A percentile compares a stretch with the other conserved stretches of the same genome.
Conservation (phyloP, 2,797 vertebrate genomes). For the Centroberyx gerrardi region DNA sequence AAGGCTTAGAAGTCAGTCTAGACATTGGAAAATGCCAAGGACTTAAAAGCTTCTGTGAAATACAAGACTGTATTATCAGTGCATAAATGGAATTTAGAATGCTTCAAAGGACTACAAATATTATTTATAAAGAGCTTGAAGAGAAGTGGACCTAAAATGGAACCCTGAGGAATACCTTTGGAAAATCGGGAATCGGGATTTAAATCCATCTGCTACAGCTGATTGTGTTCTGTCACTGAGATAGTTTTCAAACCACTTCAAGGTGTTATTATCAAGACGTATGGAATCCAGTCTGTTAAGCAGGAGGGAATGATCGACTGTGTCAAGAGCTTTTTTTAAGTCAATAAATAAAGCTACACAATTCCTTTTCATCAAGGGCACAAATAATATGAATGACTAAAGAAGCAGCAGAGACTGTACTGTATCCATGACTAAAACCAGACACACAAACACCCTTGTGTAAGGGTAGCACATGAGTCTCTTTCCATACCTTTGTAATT, state of each 20-base stretch:
- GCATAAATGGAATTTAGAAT: slow-evolving; percentile 20
- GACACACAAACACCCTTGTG: background rate
- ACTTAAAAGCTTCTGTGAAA: slow-evolving; percentile 32
- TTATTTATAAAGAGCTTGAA: background rate
- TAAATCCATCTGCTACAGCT: too few relatives aligned
- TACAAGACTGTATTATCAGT: slow-evolving; percentile 6
- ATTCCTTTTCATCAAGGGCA: slow-evolving; percentile 15
- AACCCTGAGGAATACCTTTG: too few relatives aligned
- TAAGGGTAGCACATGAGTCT: background rate
- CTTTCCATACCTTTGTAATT: too few relatives aligned
- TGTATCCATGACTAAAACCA: slow-evolving; percentile 10
- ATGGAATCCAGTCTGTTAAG: too few relatives aligned
- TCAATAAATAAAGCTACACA: background rate
- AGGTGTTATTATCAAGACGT: too few relatives aligned
- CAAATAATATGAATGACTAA: too few relatives aligned
- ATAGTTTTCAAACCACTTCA: too few relatives aligned
- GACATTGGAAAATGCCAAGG: slow-evolving; percentile 21
- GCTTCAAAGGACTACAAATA: slow-evolving; percentile 3
- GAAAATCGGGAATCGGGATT: too few relatives aligned
- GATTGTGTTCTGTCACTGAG: too few relatives aligned
- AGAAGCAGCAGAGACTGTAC: slow-evolving; percentile 6
- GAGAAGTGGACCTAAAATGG: too few relatives aligned
- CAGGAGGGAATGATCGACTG: too few relatives aligned
- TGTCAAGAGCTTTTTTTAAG: too few relatives aligned
- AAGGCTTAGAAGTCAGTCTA: slow-evolving; percentile 9